Percentiles rank a stretch among this genome's conserved stretches.
Conservation (phyloP, 37 sponge, comb jelly and placozoan genomes). For the Theonella swinhoei region DNA sequence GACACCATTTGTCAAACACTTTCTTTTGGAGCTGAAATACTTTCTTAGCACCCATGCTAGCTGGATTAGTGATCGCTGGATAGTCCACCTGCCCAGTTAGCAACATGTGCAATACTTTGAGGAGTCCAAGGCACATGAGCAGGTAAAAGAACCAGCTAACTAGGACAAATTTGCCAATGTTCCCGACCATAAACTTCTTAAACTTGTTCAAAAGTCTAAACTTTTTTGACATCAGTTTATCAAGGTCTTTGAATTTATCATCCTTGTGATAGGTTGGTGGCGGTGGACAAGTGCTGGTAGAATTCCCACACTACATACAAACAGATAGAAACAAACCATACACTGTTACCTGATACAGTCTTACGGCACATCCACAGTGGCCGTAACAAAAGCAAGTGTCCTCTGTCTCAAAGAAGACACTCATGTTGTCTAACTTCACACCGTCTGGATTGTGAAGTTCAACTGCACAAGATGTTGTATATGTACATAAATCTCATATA, state of each 20-base stretch:
- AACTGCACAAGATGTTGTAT: slow-evolving; percentile 33
- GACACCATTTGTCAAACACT: slow-evolving; percentile 14
- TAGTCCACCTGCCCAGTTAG: slow-evolving; percentile 56
- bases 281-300: slow-evolving; percentile 58
- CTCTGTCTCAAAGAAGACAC: slow-evolving; percentile 71
- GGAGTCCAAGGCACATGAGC: slow-evolving; percentile 44
- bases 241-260: background rate
- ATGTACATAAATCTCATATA: background rate
- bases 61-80: background rate
- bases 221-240: too few species aligned
- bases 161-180: slow-evolving; percentile 36
- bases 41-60: background rate
- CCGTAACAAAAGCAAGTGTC: slow-evolving; percentile 90
- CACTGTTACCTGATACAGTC: too few species aligned
- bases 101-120: slow-evolving; percentile 71
- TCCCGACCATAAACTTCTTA: slow-evolving; percentile 5
- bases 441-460: slow-evolving; percentile 54
- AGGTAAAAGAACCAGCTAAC: slow-evolving; percentile 36
- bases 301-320: slow-evolving; percentile 70
- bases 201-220: background rate
- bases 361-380: slow-evolving; percentile 83
- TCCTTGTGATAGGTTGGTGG: slow-evolving; percentile 34
- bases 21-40: background rate
- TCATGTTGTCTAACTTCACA: slow-evolving; percentile 69
- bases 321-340: background rate